These are phyloP conservation scores for Oligia fasciuncula DNA, from an alignment of 2,888 invertebrate genomes.

Conservation along the genomic window DNA sequence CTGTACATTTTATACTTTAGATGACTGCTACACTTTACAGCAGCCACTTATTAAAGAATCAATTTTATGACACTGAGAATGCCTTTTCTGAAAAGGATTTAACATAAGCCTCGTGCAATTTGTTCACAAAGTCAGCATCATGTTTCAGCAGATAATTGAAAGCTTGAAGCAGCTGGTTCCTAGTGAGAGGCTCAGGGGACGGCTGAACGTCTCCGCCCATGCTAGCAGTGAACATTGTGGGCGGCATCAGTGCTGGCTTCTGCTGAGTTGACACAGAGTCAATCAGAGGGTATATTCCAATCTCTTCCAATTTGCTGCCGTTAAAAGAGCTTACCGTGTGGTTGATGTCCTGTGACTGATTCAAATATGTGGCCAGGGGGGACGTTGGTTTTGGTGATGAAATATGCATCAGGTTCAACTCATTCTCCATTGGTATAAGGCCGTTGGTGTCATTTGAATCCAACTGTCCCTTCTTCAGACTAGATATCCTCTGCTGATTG, in stretches of 20 bases:
- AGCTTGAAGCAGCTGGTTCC: slow-evolving; percentile 96
- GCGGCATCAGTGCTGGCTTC: slow-evolving; percentile 95
- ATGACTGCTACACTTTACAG: slow-evolving; percentile 72
- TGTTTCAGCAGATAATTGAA: slow-evolving; percentile 96
- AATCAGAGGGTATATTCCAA: slow-evolving; percentile 78
- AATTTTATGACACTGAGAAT: slow-evolving; percentile 87
- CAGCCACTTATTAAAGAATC: slow-evolving; percentile 75
- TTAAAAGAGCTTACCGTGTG: slow-evolving; percentile 80
- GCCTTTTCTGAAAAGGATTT: slow-evolving; percentile 94
- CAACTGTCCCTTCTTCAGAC: slow-evolving; percentile 77
- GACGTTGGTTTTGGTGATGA: slow-evolving; percentile 89
- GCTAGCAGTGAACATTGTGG: slow-evolving; percentile 94
- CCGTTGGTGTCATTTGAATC: slow-evolving; percentile 82
- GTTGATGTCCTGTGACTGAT: slow-evolving; percentile 85
- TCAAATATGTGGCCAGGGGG: slow-evolving; percentile 89
- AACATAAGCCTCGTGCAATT: slow-evolving; percentile 97
- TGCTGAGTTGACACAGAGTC: slow-evolving; percentile 85
- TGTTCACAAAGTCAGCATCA: slow-evolving; percentile 96
- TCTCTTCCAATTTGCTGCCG: slow-evolving; percentile 81
- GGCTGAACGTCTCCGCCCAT: slow-evolving; percentile 85
- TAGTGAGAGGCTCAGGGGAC: slow-evolving; percentile 94
- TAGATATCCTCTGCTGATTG: slow-evolving; percentile 81
- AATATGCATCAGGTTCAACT: slow-evolving; percentile 88
- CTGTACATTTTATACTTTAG: slow-evolving; percentile 82
- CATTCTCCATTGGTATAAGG: slow-evolving; percentile 86